Evolutionary conservation across 2,797 vertebrate genomes (phyloP), one percentile per base, ranked within the genome.

Genomic region (Valencia hispanica): DNA sequence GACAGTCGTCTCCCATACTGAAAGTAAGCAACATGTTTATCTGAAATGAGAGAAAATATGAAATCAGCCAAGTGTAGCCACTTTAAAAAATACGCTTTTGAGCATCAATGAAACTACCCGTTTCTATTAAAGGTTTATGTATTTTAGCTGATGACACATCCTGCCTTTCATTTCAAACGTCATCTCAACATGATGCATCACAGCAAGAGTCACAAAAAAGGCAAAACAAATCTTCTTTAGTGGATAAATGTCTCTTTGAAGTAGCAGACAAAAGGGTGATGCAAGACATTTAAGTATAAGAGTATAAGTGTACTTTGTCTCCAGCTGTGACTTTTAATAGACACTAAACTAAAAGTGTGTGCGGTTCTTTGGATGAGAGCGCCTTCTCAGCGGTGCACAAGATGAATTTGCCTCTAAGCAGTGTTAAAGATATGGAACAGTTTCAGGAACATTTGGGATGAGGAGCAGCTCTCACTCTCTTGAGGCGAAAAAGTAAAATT

Each of bases 21-120:
- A 99, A 99, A 89, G 97, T 98, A 85, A 99, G 93, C 79, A 99
- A 93, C 97, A 99, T 99, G 93, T 99, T 99, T 89, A 99, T 99
- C 98, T 99, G 87, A 74, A 94, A 94, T 69, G 65, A 74, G 84
- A 75, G 87, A 27, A 89, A 68, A 91, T 70, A 74, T 17, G 1
- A 75, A 71, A 39, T 79, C 12, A 84, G 20, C 72, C 20, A 45
- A 4, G 50, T 30, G 11, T 18, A 73, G 43, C 18, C 51, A 20
- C 48, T 30, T 1, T 68, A 10, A 61, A 14, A 32, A 70, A 25
- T 22, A 30, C 7, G 10, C 32, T 65, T 15, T 45, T n/a, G 11
- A 43, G 63, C 43, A 50, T 14, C 11, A 32, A 34, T 45, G 12
- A 63, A n/a, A 4, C n/a, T 47, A 32, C 17, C 27, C 10, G 5